A percentile compares a stretch with the other conserved stretches of the same genome.
These are phyloP conservation scores for Dysmachus trigonus DNA, from an alignment of 2,888 invertebrate species.

Conservation along the genomic window DNA sequence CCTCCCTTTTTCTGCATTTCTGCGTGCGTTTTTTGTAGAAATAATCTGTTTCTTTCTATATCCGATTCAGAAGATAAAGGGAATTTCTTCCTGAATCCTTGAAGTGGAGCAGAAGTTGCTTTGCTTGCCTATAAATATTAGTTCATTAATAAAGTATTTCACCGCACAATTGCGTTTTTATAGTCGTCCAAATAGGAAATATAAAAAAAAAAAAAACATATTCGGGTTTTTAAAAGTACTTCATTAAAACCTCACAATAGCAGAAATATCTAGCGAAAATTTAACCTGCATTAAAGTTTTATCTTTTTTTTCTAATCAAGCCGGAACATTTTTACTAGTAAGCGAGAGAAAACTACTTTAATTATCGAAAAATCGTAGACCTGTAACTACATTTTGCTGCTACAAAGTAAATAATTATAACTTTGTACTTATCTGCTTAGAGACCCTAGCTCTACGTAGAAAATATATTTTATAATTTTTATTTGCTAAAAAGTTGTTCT, in stretches of 20 bases:
- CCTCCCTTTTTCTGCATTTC: constrained; percentile 2
- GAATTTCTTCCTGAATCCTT: constrained; percentile 46
- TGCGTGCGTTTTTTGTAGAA: neutral
- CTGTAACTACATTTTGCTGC: too few species aligned
- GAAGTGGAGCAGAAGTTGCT: neutral
- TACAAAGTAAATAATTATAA: neutral
- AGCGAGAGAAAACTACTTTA: too few species aligned
- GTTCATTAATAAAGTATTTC: neutral
- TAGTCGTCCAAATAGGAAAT: neutral
- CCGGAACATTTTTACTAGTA: too few species aligned
- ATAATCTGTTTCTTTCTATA: constrained; percentile 49
- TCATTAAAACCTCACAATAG: too few species aligned
- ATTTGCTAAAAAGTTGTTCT: neutral
- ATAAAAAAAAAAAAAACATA: neutral
- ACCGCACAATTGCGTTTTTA: neutral
- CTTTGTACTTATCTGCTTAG: neutral
- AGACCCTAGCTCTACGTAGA: too few species aligned
- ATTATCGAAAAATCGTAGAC: too few species aligned
- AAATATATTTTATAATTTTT: neutral
- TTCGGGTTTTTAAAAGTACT: too few species aligned
- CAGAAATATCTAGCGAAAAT: too few species aligned
- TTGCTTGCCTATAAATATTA: neutral
- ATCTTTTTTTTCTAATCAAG: too few species aligned
- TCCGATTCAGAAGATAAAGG: constrained; percentile 53
- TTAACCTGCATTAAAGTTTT: too few species aligned